Percentiles rank a stretch among this genome's conserved stretches.
Conservation (phyloP, 2,888 invertebrate genomes). For the Macaria liturata region DNA sequence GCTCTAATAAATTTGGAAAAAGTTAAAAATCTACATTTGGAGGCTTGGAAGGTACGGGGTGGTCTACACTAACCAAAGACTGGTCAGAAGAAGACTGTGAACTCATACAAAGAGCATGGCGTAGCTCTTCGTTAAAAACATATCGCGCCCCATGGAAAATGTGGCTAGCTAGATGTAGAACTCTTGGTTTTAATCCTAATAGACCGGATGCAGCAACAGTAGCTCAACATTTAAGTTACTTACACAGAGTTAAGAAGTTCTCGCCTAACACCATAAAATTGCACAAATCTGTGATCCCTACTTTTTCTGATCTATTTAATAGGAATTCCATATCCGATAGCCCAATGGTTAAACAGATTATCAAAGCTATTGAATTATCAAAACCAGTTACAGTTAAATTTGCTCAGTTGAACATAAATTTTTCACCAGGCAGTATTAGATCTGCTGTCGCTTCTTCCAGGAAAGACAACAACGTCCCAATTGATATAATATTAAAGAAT, state of each 20-base stretch:
- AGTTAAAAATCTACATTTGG: conserved; percentile 21
- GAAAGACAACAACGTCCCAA: conserved; percentile 11
- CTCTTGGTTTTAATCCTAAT: background rate
- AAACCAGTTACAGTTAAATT: background rate
- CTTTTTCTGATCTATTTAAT: background rate
- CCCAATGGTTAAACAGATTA: background rate
- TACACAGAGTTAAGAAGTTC: background rate
- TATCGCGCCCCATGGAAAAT: background rate
- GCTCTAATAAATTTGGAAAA: conserved; percentile 8
- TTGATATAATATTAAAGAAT: conserved; percentile 22
- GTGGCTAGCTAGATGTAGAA: background rate
- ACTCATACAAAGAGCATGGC: conserved; percentile 25
- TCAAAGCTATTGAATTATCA: background rate
- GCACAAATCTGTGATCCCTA: background rate
- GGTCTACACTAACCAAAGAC: conserved; percentile 15
- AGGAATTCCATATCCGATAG: background rate
- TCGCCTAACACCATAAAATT: background rate
- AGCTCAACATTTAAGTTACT: background rate
- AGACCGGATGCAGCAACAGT: background rate
- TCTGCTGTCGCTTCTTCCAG: conserved; percentile 21
- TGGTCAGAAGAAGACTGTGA: conserved; percentile 12
- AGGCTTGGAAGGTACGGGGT: conserved; percentile 35
- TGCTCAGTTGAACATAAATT: background rate
- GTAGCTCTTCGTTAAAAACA: conserved; percentile 31
- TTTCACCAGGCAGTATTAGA: conserved; percentile 12